phyloP scores from a whole-genome alignment of 2,888 invertebrate species.

The Dusona sp. region DNA sequence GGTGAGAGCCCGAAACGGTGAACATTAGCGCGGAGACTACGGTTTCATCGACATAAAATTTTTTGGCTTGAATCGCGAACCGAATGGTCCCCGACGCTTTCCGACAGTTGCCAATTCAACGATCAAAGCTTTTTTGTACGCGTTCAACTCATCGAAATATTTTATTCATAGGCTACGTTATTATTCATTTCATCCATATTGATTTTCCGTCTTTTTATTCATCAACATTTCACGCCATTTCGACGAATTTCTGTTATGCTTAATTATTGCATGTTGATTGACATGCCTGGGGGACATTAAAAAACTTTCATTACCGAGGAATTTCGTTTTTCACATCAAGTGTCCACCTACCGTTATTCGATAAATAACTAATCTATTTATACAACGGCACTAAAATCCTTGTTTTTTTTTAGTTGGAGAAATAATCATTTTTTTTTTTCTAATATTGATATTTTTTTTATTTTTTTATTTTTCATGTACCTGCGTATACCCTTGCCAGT shows the following conservation, averaged over 20 bases:
- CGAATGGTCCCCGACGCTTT: background rate
- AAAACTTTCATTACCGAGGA: background rate
- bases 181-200: background rate
- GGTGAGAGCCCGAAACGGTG: background rate
- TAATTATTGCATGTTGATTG: background rate
- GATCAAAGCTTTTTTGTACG: constrained; percentile 8
- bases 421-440: too few relatives aligned
- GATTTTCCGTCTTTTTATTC: background rate
- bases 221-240: background rate
- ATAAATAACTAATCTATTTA: too few relatives aligned
- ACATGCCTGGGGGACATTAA: background rate
- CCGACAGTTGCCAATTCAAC: constrained; percentile 17
- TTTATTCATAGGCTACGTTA: background rate
- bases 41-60: constrained; percentile 6
- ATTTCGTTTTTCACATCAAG: background rate
- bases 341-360: background rate
- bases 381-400: too few relatives aligned
- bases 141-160: constrained; percentile 23
- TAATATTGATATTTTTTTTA: too few relatives aligned
- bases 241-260: background rate
- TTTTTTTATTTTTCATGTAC: too few relatives aligned
- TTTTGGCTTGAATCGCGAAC: background rate
- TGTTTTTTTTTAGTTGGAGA: too few relatives aligned
- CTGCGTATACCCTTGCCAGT: too few relatives aligned
- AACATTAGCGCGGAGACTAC: constrained; percentile 15